Base-by-base conservation (phyloP, 1,140 invertebrate genomes). In the Nephila pilipes region DNA sequence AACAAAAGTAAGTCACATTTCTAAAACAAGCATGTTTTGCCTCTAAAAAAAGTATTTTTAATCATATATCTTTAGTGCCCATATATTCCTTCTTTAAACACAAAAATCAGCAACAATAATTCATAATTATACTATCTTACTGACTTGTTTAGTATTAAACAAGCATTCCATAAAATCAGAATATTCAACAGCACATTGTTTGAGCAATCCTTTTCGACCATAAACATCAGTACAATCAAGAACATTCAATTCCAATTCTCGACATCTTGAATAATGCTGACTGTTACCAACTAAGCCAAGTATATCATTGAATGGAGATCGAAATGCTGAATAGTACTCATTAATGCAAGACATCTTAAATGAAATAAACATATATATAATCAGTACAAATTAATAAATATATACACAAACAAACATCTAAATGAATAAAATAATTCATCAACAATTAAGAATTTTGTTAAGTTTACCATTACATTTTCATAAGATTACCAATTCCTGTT, bases 171-270 rank as follows among this genome's bases (percentile, higher is more conserved):
- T 32, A 46, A 32, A 89, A 65, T 93, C 92, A 32, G 54, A 69
- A 65, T 87, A 88, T 46, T 63, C 32, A 36, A 38, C 8, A 16
- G 6, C 57, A 38, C 92, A 93, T 38, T 93, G 69, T 32, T 83
- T 88, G 20, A 10, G 54, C 10, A 93, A 25, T 54, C 92, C 92
- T 89, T 93, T 93, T 54, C 79, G 65, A 10, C 92, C 92, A 89
- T 88, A 93, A 12, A 89, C 92, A 83, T 93, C 92, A 29, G 75
- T 88, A 29, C 92, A 93, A 57, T 93, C 92, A n/a, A 93, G 54
- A 36, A 93, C 85, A 83, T 93, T 93, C 29, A 93, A n/a, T 93
- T 93, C 92, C 4, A 93, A n/a, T 20, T 93, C 92, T 80, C 92
- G 92, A 81, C 92, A 93, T 20, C 60, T 80, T 25, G 4, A 6